A percentile compares a stretch with the other conserved stretches of the same genome.
These are phyloP conservation scores for Eubasilissa splendida DNA, from an alignment of 2,888 invertebrate species.

Conservation along the genomic window DNA sequence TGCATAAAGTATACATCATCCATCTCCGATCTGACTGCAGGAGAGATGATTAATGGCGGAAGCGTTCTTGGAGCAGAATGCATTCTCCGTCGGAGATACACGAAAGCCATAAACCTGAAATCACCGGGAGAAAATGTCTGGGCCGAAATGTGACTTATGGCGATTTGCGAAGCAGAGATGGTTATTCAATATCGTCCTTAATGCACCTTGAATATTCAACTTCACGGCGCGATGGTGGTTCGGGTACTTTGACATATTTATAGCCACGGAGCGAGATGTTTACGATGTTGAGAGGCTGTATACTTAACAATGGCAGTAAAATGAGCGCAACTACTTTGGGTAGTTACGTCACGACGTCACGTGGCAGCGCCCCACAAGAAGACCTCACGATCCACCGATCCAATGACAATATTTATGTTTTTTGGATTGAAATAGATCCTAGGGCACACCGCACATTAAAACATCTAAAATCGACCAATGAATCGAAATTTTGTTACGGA, in stretches of 20 bases:
- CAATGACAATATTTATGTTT: no score
- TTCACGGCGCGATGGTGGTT: not conserved
- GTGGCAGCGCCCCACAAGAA: no score
- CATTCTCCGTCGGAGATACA: not conserved
- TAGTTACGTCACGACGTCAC: no score
- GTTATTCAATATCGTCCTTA: not conserved
- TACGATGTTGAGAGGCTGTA: not conserved
- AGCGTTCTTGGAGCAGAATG: not conserved
- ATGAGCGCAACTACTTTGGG: not conserved
- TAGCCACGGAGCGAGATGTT: not conserved
- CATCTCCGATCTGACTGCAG: not conserved
- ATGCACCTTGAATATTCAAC: not conserved
- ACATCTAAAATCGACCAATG: no score
- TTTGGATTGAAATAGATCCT: no score
- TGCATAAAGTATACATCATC: not conserved
- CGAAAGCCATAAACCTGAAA: constrained; percentile 5
- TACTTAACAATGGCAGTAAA: not conserved
- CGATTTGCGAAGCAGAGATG: not conserved
- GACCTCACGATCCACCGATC: no score
- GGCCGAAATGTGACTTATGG: no score
- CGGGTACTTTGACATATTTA: not conserved
- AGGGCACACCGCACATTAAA: no score
- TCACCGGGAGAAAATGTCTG: not conserved
- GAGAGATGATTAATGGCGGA: constrained; percentile 1
- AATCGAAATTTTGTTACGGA: no score